Conservation (phyloP, 2,888 invertebrate genomes). For the Trisateles emortualis region DNA sequence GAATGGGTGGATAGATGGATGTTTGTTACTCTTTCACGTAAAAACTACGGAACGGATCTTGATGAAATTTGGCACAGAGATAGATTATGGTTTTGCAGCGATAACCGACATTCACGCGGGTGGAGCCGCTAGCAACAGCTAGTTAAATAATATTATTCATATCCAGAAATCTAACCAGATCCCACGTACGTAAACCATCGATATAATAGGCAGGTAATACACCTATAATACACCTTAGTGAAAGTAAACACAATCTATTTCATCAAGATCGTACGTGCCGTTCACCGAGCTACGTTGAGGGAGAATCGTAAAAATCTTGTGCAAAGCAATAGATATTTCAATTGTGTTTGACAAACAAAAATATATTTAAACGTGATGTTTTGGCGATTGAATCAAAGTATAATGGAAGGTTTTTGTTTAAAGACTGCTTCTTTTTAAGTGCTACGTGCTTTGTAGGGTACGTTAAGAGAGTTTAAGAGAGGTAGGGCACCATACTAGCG, state of each 20-base stretch:
- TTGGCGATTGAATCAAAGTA: background rate
- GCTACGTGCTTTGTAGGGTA: too few species aligned
- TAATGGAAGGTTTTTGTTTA: background rate
- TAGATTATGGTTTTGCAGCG: too few species aligned
- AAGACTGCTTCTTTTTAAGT: background rate
- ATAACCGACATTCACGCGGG: too few species aligned
- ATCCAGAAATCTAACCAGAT: too few species aligned
- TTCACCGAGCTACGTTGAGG: constrained; percentile 1
- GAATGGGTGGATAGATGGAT: too few species aligned
- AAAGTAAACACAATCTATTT: constrained; percentile 29
- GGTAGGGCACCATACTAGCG: too few species aligned
- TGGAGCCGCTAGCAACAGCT: too few species aligned
- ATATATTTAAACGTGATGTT: constrained; percentile 17
- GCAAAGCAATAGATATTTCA: constrained; percentile 7
- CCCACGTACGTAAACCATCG: background rate
- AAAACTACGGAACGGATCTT: too few species aligned
- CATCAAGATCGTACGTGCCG: constrained; percentile 36
- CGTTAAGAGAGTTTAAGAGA: too few species aligned
- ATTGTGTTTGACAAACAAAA: constrained; percentile 34
- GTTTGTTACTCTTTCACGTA: too few species aligned
- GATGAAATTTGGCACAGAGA: too few species aligned
- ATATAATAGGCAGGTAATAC: constrained; percentile 15
- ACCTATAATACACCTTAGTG: constrained; percentile 16
- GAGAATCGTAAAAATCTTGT: constrained; percentile 10
- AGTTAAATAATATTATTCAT: too few species aligned